Evolutionary conservation across 1,140 invertebrate species (phyloP).

Genomic region (Drosophila seguyi): DNA sequence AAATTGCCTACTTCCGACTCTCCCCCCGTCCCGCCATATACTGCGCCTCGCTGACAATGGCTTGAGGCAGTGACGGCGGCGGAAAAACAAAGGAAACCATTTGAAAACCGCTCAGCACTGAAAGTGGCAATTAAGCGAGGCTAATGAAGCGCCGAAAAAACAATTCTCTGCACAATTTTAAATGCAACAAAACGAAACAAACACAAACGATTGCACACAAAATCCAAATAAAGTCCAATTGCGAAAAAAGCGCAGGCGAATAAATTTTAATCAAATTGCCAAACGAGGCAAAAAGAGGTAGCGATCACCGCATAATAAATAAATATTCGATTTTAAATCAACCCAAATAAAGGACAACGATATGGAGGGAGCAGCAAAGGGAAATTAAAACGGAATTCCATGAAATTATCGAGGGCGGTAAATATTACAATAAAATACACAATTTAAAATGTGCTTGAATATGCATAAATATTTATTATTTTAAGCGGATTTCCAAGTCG

Average conservation of each 20-base stretch:
- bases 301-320: conserved; percentile 34
- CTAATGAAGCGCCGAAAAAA: conserved; percentile 43
- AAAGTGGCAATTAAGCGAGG: conserved; percentile 55
- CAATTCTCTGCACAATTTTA: conserved; percentile 27
- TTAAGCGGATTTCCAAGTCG: conserved; percentile 70
- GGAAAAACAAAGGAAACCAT: conserved; percentile 57
- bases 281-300: conserved; percentile 17
- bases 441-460: conserved; percentile 19
- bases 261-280: conserved; percentile 45
- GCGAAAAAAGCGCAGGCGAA: conserved; percentile 5
- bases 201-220: background rate
- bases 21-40: background rate
- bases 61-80: conserved; percentile 29
- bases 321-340: conserved; percentile 50
- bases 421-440: conserved; percentile 36
- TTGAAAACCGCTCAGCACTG: conserved; percentile 28
- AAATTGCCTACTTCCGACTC: conserved; percentile 34
- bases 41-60: conserved; percentile 12
- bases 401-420: conserved; percentile 32
- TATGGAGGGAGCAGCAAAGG: background rate
- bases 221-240: conserved; percentile 17
- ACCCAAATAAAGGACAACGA: conserved; percentile 36
- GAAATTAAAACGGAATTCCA: conserved; percentile 25
- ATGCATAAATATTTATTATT: conserved; percentile 32
- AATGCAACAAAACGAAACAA: conserved; percentile 9